These are phyloP conservation scores for Oikopleura albicans DNA, from an alignment of 23 tunicate genomes.

Conservation along the genomic window DNA sequence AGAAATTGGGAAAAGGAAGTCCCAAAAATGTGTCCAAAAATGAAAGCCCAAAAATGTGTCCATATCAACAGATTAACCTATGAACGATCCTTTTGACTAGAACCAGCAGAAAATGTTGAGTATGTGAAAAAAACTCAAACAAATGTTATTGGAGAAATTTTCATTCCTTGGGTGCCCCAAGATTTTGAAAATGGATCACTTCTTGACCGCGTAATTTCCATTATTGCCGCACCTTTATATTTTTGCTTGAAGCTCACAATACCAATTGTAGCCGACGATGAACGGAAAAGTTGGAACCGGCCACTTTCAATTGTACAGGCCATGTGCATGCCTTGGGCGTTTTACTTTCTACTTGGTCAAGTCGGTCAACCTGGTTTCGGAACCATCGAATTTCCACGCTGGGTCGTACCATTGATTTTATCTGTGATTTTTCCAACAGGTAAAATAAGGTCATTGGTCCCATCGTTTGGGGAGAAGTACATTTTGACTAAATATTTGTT, in stretches of 20 bases:
- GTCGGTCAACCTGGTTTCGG: not conserved
- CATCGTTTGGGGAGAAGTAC: not conserved
- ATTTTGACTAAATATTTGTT: not conserved
- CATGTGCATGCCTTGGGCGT: not conserved
- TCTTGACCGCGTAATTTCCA: not conserved
- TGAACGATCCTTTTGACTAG: too few relatives aligned
- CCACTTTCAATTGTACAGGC: not conserved
- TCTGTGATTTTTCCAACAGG: not conserved
- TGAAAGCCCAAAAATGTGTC: too few relatives aligned
- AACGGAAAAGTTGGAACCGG: not conserved
- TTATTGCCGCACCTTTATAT: not conserved
- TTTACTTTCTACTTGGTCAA: not conserved
- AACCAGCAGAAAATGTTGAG: too few relatives aligned
- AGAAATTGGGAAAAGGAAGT: too few relatives aligned
- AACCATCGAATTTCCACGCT: not conserved
- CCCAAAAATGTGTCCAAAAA: too few relatives aligned
- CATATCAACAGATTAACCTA: too few relatives aligned
- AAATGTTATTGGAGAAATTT: too few relatives aligned
- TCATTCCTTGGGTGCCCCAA: not conserved
- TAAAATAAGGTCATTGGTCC: not conserved
- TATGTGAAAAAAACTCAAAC: too few relatives aligned
- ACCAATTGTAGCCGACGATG: constrained; percentile 1
- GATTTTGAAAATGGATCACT: not conserved
- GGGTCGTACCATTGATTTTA: not conserved
- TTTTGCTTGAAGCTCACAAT: not conserved